Conservation (phyloP, 1,140 invertebrate species). For the Papilio polytes region DNA sequence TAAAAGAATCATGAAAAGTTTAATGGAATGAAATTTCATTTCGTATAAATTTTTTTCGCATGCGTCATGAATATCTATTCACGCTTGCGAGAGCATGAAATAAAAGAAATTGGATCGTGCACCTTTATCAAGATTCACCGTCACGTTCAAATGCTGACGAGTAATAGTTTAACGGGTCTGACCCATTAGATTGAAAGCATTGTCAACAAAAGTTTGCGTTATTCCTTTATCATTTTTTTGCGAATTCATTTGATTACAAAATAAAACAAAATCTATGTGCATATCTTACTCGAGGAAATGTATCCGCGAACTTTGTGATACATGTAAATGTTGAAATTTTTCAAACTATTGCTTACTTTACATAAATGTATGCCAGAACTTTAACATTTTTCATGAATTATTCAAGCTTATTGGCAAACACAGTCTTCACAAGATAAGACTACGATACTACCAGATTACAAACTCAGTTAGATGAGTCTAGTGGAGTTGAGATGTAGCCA, state of each 20-base stretch:
- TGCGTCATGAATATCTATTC: neutral
- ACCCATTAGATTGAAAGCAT: constrained; percentile 2
- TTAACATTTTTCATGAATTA: no score
- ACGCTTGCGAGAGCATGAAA: neutral
- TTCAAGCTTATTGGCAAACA: no score
- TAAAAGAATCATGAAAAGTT: neutral
- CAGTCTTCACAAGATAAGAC: no score
- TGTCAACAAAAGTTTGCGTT: neutral
- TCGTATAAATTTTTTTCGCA: neutral
- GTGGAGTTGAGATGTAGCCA: no score
- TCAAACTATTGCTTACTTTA: no score
- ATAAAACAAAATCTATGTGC: neutral
- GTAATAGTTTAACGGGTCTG: neutral
- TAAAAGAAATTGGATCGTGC: constrained; percentile 1
- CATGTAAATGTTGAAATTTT: no score
- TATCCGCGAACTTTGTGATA: no score
- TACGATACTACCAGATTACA: no score
- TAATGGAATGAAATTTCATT: neutral
- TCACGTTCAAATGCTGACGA: constrained; percentile 8
- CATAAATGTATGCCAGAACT: no score
- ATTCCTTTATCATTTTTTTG: neutral
- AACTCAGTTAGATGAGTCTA: no score
- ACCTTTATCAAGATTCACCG: neutral
- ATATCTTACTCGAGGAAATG: no score
- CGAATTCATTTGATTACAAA: neutral